Evolutionary conservation across 2,888 invertebrate species (phyloP).

Genomic region (Meteorus cinctellus): DNA sequence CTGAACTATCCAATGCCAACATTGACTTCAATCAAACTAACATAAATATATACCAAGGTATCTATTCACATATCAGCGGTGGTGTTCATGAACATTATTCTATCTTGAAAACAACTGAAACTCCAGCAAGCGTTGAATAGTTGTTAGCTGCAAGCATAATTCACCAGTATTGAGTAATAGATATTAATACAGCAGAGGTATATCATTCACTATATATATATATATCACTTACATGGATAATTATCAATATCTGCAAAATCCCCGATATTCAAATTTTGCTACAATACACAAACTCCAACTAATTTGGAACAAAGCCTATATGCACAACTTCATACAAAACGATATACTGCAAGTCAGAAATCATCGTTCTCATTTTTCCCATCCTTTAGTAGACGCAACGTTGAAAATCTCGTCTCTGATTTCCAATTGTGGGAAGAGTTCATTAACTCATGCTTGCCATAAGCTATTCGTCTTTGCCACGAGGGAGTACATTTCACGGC

Average conservation of each 20-base stretch:
- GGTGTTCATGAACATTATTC: constrained; percentile 13
- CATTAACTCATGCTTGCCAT: constrained; percentile 3
- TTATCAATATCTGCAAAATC: background rate
- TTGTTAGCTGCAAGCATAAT: constrained; percentile 2
- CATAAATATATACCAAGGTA: background rate
- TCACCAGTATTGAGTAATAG: background rate
- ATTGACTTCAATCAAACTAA: constrained; percentile 15
- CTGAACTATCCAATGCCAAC: background rate
- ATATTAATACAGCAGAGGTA: no score
- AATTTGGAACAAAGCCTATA: background rate
- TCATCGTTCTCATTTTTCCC: background rate
- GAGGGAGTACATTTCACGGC: constrained; percentile 22
- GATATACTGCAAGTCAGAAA: background rate
- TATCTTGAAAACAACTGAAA: constrained; percentile 9
- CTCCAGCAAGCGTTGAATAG: background rate
- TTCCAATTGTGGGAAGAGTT: constrained; percentile 13
- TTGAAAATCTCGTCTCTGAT: constrained; percentile 5
- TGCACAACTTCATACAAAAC: background rate
- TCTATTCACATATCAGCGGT: background rate
- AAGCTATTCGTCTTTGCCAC: background rate
- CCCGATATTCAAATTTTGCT: background rate
- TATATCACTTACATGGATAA: no score
- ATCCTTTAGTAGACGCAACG: background rate
- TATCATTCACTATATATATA: no score
- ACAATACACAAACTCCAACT: background rate